phyloP scores from a whole-genome alignment of 2,113 vertebrate species.

The Protobothrops flavoviridis region DNA sequence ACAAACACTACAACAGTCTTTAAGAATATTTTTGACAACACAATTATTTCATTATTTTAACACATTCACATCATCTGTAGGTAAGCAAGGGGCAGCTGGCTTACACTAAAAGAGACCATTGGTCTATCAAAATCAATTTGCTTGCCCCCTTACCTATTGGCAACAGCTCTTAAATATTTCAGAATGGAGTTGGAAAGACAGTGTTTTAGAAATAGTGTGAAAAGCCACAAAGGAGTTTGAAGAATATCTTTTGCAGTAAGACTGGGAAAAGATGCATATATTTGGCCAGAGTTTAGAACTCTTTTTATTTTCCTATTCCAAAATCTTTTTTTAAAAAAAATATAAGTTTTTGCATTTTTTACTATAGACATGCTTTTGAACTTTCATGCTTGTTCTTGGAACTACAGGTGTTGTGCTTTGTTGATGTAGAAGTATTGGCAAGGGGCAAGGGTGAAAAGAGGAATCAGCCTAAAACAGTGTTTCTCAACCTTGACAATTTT shows the following conservation, averaged over 20 bases:
- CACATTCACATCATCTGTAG: background rate
- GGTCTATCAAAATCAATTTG: background rate
- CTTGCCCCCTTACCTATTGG: background rate
- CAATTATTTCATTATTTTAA: background rate
- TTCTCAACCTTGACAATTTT: too few relatives aligned
- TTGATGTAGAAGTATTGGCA: background rate
- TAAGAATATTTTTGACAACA: background rate
- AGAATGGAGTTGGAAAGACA: background rate
- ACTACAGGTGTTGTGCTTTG: background rate
- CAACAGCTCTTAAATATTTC: background rate
- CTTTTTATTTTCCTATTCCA: background rate
- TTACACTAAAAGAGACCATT: background rate
- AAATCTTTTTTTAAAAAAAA: background rate
- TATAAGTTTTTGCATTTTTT: background rate
- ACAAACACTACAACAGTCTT: background rate
- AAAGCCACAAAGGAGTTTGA: background rate
- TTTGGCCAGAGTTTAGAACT: background rate
- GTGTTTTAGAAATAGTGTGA: background rate
- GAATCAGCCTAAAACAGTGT: background rate
- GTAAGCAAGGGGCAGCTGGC: background rate
- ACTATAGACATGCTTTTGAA: background rate
- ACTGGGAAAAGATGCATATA: background rate
- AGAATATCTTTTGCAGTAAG: background rate
- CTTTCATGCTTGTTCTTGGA: background rate
- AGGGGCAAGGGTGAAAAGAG: background rate